Base-by-base conservation (phyloP, 2,113 vertebrate genomes). In the Lepus europaeus region DNA sequence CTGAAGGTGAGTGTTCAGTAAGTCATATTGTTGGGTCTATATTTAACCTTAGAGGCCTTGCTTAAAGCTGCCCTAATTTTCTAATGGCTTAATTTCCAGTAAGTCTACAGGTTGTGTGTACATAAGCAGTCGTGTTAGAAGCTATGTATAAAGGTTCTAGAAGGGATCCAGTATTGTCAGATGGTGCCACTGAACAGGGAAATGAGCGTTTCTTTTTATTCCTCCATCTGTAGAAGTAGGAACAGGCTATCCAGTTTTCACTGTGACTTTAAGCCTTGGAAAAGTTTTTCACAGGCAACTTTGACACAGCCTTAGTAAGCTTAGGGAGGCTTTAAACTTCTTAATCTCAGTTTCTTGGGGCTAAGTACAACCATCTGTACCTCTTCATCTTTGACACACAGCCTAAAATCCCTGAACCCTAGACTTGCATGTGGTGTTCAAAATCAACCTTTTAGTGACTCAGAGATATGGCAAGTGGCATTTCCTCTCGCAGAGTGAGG, bases 211-310 rank as follows among this genome's bases (percentile, higher is more conserved):
- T 70, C 39, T 69, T 91, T 93, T 53, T 69, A 23, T 53, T 61
- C n/a, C 8, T 4, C 20, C 51, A 6, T 85, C 63, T 78, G 36
- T 53, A 88, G 85, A 89, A 17, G n/a, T 22, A 66, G 25, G 31
- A 59, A 2, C 31, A 39, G 3, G 16, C 49, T 96, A 14, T 93
- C 61, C 72, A 4, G 45, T 73, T 87, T 78, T 59, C 5, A 33
- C 1, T 74, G 8, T 78, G 10, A 87, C 88, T 84, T 92, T 94
- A 90, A 0, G 0, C 61, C 73, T 88, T 85, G 49, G 73, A 87
- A 88, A 84, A 88, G 72, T 74, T 89, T 79, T 61, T 97, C 14
- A 59, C 33, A 85, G 56, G 9, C 63, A 22, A 90, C n/a, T 95
- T 89, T 80, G 63, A 39, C 2, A 53, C 83, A 45, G 12, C 16